Conservation (phyloP, 2,888 invertebrate species). For the Rhamnusium bicolor region DNA sequence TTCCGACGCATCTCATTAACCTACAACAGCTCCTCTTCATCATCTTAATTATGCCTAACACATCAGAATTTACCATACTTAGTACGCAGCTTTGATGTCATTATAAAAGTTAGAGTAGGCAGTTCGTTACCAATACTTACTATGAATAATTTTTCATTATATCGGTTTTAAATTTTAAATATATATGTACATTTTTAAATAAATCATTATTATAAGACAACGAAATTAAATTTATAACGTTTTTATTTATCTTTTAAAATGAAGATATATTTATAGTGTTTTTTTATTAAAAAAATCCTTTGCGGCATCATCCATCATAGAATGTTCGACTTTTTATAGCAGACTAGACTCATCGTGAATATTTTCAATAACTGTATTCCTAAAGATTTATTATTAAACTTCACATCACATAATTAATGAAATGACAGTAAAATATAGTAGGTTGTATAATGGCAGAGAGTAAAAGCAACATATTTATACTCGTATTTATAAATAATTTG, state of each 20-base stretch:
- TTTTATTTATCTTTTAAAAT: neutral
- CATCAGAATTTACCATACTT: conserved; percentile 32
- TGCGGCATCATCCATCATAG: conserved; percentile 1
- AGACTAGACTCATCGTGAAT: neutral
- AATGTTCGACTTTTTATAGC: neutral
- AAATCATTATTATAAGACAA: conserved; percentile 11
- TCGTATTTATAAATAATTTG: too few relatives aligned
- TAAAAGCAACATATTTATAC: too few relatives aligned
- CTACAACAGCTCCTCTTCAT: conserved; percentile 57
- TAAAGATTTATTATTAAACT: neutral
- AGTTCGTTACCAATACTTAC: conserved; percentile 19
- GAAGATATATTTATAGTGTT: conserved; percentile 10
- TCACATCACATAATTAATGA: too few relatives aligned
- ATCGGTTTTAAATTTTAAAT: conserved; percentile 11
- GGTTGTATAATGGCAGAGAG: too few relatives aligned
- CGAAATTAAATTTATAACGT: neutral
- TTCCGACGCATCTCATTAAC: conserved; percentile 63
- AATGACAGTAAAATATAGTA: too few relatives aligned
- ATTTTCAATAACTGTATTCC: neutral
- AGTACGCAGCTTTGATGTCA: conserved; percentile 32
- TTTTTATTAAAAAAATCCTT: conserved; percentile 6
- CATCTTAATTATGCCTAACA: conserved; percentile 47
- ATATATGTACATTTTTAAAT: conserved; percentile 17
- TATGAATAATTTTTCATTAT: neutral
- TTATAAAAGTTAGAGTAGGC: conserved; percentile 22